These are phyloP conservation scores for Protophormia terraenovae DNA, from an alignment of 2,888 invertebrate genomes.

Conservation along the genomic window DNA sequence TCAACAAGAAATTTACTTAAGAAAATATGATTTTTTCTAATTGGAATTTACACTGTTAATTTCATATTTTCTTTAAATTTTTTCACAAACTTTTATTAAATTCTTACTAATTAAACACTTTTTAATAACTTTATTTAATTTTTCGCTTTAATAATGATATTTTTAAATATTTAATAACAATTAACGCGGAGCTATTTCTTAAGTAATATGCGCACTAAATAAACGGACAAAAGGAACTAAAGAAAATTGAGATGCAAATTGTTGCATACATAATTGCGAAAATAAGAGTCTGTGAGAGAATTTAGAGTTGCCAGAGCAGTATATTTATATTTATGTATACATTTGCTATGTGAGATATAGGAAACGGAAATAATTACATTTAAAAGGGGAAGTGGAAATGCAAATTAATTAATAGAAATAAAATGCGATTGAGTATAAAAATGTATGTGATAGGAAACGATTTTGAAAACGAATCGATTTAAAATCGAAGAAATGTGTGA, in stretches of 20 bases:
- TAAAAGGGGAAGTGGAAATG: background rate
- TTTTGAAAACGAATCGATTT: no score
- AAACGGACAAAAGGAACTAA: background rate
- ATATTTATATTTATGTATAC: background rate
- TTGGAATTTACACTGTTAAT: background rate
- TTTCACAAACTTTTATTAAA: background rate
- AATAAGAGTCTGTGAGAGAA: conserved; percentile 1
- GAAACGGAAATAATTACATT: background rate
- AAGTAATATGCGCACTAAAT: background rate
- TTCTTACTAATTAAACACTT: background rate
- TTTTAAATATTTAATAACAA: background rate
- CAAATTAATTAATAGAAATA: background rate
- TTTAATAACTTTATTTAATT: background rate
- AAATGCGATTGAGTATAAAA: background rate
- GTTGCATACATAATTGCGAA: background rate
- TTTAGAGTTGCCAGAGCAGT: background rate
- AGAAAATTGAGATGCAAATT: background rate
- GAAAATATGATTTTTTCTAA: background rate
- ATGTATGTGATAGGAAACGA: no score
- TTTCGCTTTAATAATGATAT: background rate
- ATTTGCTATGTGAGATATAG: background rate
- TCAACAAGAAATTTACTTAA: background rate
- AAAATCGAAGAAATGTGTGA: no score
- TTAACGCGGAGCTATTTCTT: background rate
- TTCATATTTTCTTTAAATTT: background rate